Base-by-base conservation (phyloP, 2,888 invertebrate species). In the Phlogophora meticulosa region DNA sequence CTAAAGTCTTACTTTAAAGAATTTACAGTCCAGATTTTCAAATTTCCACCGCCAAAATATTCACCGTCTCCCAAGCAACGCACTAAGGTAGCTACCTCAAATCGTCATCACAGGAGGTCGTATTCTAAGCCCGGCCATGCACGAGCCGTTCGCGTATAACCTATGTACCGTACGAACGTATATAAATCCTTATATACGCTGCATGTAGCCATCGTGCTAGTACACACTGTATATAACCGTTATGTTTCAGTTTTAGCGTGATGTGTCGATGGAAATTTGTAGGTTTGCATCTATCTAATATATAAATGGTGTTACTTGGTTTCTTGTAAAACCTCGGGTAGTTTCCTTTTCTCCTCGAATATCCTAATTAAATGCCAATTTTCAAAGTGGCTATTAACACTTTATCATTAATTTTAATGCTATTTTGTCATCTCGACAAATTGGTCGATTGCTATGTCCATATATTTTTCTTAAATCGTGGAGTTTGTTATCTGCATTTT, bases 71-170 rank as follows among this genome's bases (percentile, higher is more conserved):
- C 22, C 28, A 76, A 80, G 75, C 49, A 69, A 36, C 24, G 45
- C 79, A 85, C 77, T 46, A 45, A 72, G 72, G n/a, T 13, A 72
- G 17, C 69, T 52, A 22, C 86, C 82, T 83, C 80, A 87, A 80
- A 85, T 83, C 91, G 92, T 92, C 93, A 92, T 92, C 92, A 90
- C 86, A 90, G 89, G 80, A 87, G 90, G 87, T 89, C 89, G 90
- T 90, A 90, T 90, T 91, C 92, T 90, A 88, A 92, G 92, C 92
- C 87, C 87, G 89, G 78, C 87, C 88, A 89, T 87, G 90, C 90
- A 87, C 88, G 84, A 85, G 85, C 90, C 81, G 87, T 87, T 88
- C 90, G 89, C 91, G 89, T 88, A 86, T 83, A 85, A 86, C 87
- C 83, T 78, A 86, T 85, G 82, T 85, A 85, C 78, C 60, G 60